Percentiles rank a stretch among this genome's conserved stretches.
phyloP scores from a whole-genome alignment of 2,888 invertebrate species.

The Calliopum simillimum region DNA sequence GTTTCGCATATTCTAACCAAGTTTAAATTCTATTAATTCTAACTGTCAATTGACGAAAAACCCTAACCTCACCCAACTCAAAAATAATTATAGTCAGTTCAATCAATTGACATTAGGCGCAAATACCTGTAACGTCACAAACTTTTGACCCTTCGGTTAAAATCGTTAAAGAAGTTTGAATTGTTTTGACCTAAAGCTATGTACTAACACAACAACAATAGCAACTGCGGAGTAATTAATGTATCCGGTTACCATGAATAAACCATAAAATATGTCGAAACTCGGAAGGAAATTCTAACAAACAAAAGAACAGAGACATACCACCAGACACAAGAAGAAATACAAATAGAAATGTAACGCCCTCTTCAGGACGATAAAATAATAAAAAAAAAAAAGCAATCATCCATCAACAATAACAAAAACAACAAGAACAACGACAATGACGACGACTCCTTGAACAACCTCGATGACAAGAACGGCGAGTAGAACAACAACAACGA shows the following conservation, averaged over 20 bases:
- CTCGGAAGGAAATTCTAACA: not conserved
- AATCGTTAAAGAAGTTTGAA: not conserved
- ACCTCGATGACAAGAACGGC: not conserved
- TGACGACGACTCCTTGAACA: not conserved
- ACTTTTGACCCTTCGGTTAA: not conserved
- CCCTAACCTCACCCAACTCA: not conserved
- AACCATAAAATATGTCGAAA: not conserved
- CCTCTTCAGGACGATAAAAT: not conserved
- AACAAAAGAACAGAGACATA: no score
- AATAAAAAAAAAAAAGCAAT: no score
- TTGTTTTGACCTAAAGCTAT: not conserved
- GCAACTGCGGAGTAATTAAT: not conserved
- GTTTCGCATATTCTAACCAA: no score
- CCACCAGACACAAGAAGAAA: no score
- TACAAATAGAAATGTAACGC: no score
- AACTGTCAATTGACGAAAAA: no score
- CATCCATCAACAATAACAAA: no score
- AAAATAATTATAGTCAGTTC: not conserved
- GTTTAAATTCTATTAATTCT: no score
- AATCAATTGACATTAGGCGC: not conserved
- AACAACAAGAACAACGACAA: not conserved
- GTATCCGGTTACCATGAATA: constrained; percentile 14
- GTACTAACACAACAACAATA: constrained; percentile 5
- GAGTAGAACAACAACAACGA: not conserved
- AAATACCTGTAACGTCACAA: not conserved